Percentiles rank a stretch among this genome's conserved stretches.
Conservation (phyloP, 2,113 vertebrate genomes). For the Thalassarche chlororhynchos region DNA sequence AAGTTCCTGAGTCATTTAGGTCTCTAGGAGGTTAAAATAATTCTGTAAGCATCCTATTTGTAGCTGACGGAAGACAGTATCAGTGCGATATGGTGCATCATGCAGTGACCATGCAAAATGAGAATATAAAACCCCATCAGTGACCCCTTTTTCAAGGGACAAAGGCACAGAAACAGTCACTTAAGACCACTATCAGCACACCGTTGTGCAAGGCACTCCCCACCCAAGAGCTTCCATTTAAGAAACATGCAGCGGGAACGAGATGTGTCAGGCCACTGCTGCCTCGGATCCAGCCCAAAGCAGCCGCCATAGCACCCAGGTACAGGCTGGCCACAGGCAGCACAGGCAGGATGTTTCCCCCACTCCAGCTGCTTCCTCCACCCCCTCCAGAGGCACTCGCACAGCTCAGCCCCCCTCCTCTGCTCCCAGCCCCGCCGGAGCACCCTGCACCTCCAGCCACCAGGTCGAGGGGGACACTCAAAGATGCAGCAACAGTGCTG, state of each 20-base stretch:
- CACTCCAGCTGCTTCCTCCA: neutral
- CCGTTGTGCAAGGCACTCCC: neutral
- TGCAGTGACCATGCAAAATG: neutral
- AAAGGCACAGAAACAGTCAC: neutral
- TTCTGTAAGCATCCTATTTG: neutral
- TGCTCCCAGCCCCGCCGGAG: neutral
- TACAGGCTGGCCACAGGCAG: neutral
- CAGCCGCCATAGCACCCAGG: neutral
- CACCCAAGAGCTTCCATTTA: neutral
- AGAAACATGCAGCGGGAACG: accelerated
- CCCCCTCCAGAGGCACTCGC: too few species aligned
- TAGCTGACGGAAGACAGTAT: neutral
- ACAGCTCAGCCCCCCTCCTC: neutral
- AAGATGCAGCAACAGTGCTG: neutral
- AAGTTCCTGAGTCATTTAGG: neutral
- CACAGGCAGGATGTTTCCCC: neutral
- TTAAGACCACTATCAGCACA: neutral
- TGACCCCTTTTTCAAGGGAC: neutral
- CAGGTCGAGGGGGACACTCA: neutral
- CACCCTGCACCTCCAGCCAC: neutral
- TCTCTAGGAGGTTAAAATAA: neutral
- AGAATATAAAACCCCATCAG: neutral
- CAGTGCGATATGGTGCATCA: accelerated
- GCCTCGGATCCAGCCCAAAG: neutral
- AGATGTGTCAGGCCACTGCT: too few species aligned